Evolutionary conservation across 2,113 vertebrate genomes (phyloP).

Genomic region (Turnix velox): DNA sequence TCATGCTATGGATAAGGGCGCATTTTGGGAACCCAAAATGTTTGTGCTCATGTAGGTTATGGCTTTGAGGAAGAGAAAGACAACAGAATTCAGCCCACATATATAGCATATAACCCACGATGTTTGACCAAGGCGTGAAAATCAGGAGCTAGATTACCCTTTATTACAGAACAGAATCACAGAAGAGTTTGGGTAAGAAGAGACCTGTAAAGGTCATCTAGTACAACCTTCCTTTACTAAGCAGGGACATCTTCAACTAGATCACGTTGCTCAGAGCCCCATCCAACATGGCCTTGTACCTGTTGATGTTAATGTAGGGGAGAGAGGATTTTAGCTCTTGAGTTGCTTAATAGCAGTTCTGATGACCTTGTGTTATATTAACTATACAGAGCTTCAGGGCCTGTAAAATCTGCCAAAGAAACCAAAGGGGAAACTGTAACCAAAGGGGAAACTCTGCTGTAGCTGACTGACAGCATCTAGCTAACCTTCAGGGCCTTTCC

Average conservation of each 20-base stretch:
- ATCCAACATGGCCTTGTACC: too few relatives aligned
- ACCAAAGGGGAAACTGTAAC: background rate
- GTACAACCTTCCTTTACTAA: too few relatives aligned
- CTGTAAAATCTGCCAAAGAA: background rate
- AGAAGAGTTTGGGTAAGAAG: too few relatives aligned
- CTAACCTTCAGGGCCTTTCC: background rate
- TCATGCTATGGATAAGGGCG: rapidly evolving
- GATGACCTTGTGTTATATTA: background rate
- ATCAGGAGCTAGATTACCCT: background rate
- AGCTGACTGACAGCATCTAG: background rate
- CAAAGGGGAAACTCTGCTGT: background rate
- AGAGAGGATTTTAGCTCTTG: background rate
- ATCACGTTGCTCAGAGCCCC: too few relatives aligned
- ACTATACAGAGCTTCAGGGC: background rate
- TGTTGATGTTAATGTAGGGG: background rate
- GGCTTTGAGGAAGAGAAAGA: background rate
- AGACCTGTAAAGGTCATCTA: too few relatives aligned
- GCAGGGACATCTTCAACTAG: too few relatives aligned
- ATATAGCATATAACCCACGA: background rate
- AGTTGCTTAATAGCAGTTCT: background rate
- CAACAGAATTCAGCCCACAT: background rate
- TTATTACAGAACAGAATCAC: too few relatives aligned
- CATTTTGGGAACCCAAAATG: background rate
- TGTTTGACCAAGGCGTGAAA: background rate
- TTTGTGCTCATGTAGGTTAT: background rate